A percentile compares a stretch with the other conserved stretches of the same genome.
phyloP scores from a whole-genome alignment of 2,797 vertebrate genomes.

The Leucoraja ocellata region DNA sequence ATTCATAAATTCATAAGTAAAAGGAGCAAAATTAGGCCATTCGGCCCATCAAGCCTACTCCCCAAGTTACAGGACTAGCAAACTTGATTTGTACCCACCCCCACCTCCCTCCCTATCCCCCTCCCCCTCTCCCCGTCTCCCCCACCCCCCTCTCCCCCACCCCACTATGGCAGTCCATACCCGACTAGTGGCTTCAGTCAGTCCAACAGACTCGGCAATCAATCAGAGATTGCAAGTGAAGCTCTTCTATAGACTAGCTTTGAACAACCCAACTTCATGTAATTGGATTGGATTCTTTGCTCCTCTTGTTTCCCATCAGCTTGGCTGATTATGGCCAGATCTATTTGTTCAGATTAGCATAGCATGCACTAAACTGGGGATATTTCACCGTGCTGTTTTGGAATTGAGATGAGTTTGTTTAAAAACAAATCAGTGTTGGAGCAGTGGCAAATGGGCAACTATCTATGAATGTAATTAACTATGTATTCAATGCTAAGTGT shows the following conservation, averaged over 20 bases:
- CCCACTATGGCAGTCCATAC: not conserved
- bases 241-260: not conserved
- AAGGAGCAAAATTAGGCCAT: too few relatives aligned
- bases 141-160: too few relatives aligned
- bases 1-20: too few relatives aligned
- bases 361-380: not conserved
- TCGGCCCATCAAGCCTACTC: too few relatives aligned
- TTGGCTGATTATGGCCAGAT: not conserved
- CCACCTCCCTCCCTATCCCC: too few relatives aligned
- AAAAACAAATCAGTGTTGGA: not conserved
- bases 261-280: not conserved
- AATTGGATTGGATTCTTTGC: not conserved
- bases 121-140: too few relatives aligned
- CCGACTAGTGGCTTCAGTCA: not conserved
- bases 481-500: not conserved
- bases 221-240: not conserved
- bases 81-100: too few relatives aligned
- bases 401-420: not conserved
- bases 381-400: not conserved
- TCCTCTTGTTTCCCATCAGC: too few relatives aligned
- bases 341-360: not conserved
- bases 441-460: not conserved
- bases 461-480: not conserved
- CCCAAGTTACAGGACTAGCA: too few relatives aligned
- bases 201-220: not conserved